Conservation (phyloP, 2,888 invertebrate genomes). For the Carpatolechia fugitivella region DNA sequence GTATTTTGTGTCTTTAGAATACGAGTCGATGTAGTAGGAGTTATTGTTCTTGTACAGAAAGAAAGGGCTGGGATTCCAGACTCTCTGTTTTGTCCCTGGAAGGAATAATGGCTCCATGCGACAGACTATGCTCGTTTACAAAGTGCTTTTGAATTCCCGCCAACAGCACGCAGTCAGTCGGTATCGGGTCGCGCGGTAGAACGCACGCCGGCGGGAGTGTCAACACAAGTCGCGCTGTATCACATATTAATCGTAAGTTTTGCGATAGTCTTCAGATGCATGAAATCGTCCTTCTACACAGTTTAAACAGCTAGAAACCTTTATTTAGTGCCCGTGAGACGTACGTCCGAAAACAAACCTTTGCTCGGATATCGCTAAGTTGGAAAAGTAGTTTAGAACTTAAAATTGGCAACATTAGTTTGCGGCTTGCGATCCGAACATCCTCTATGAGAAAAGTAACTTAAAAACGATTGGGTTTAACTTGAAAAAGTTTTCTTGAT, state of each 20-base stretch:
- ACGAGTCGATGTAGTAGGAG: too few species aligned
- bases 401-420: slow-evolving; percentile 43
- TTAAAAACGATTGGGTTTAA: slow-evolving; percentile 16
- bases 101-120: background rate
- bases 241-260: slow-evolving; percentile 57
- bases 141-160: slow-evolving; percentile 21
- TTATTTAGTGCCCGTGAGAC: slow-evolving; percentile 12
- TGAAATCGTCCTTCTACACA: slow-evolving; percentile 43
- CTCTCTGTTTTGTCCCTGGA: background rate
- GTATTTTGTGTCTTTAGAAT: too few species aligned
- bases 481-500: slow-evolving; percentile 14
- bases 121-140: slow-evolving; percentile 6
- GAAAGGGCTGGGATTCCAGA: background rate
- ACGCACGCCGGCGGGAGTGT: slow-evolving; percentile 44
- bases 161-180: slow-evolving; percentile 38
- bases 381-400: slow-evolving; percentile 43
- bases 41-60: background rate
- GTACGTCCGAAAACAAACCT: slow-evolving; percentile 22
- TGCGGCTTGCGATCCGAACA: slow-evolving; percentile 26
- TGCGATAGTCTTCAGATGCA: slow-evolving; percentile 49
- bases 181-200: slow-evolving; percentile 47
- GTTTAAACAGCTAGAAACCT: slow-evolving; percentile 17
- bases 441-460: slow-evolving; percentile 18
- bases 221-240: slow-evolving; percentile 37
- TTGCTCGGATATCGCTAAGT: slow-evolving; percentile 33